Percentiles rank a stretch among this genome's conserved stretches.
Conservation (phyloP, 2,797 vertebrate species). For the Falco cherrug region DNA sequence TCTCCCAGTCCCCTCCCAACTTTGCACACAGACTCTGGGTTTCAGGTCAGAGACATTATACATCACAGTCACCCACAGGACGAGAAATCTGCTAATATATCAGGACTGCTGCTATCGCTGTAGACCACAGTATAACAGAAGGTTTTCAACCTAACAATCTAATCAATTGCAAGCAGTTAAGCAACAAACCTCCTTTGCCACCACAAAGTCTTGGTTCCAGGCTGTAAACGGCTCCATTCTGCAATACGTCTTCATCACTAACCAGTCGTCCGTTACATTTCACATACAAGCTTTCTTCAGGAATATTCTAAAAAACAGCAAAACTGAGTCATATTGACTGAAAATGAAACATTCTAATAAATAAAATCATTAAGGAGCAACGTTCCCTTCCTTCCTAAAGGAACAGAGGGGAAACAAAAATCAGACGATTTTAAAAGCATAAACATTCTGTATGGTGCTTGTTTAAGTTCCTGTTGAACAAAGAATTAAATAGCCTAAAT, state of each 20-base stretch:
- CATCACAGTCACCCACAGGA: background rate
- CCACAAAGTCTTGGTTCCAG: slow-evolving; percentile 88
- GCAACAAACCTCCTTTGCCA: slow-evolving; percentile 91
- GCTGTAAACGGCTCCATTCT: slow-evolving; percentile 83
- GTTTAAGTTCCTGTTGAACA: background rate
- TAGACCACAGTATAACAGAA: accelerated
- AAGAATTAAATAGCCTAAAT: background rate
- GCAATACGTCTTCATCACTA: slow-evolving; percentile 68
- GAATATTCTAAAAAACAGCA: slow-evolving; percentile 70
- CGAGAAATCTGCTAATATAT: background rate
- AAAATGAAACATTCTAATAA: background rate
- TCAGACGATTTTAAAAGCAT: background rate
- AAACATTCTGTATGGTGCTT: accelerated
- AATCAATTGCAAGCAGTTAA: background rate
- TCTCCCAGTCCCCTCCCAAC: background rate
- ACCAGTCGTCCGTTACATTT: slow-evolving; percentile 78
- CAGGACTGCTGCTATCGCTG: background rate
- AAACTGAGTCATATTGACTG: background rate
- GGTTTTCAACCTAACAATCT: background rate
- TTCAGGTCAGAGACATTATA: background rate
- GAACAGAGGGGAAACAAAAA: background rate
- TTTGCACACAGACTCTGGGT: accelerated
- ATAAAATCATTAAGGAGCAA: background rate
- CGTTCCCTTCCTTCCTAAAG: background rate
- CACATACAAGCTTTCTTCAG: slow-evolving; percentile 81